Percentiles rank a stretch among this genome's conserved stretches.
These are phyloP conservation scores for Oscarella lobularis DNA, from an alignment of 37 sponge, comb jelly and placozoan genomes.

Conservation along the genomic window DNA sequence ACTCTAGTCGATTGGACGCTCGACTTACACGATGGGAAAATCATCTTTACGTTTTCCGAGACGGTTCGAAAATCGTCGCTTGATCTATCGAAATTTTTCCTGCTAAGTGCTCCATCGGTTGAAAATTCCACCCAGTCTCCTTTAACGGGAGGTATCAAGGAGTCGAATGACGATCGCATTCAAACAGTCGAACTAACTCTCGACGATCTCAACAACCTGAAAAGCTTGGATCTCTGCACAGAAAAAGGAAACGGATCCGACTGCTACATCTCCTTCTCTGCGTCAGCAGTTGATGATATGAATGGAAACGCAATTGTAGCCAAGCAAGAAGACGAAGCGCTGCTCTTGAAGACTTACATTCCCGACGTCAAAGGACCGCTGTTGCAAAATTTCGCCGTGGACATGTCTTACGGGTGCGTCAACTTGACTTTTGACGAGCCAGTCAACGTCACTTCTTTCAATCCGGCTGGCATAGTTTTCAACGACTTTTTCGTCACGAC, in stretches of 20 bases:
- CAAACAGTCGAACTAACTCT: constrained; percentile 35
- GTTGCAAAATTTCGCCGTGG: constrained; percentile 40
- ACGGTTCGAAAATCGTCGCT: constrained; percentile 1
- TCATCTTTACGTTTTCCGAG: constrained; percentile 15
- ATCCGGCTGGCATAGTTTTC: background rate
- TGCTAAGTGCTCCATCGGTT: background rate
- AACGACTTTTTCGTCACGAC: background rate
- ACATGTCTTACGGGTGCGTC: constrained; percentile 64
- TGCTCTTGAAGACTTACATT: constrained; percentile 28
- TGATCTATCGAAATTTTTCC: background rate
- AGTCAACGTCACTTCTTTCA: constrained; percentile 56
- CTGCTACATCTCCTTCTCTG: constrained; percentile 48
- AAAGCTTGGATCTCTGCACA: constrained; percentile 59
- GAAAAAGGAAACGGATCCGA: constrained; percentile 21
- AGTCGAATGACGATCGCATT: constrained; percentile 26
- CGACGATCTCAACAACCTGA: constrained; percentile 53
- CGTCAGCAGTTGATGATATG: constrained; percentile 41
- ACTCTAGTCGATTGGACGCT: constrained; percentile 7
- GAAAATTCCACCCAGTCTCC: background rate
- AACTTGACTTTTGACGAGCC: constrained; percentile 52
- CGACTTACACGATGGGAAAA: background rate
- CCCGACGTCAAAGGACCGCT: constrained; percentile 41
- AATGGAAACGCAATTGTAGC: constrained; percentile 27
- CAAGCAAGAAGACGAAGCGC: constrained; percentile 11
- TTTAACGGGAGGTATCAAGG: background rate